Conservation (phyloP, 1,140 invertebrate species). For the Medauroidea extradentata region DNA sequence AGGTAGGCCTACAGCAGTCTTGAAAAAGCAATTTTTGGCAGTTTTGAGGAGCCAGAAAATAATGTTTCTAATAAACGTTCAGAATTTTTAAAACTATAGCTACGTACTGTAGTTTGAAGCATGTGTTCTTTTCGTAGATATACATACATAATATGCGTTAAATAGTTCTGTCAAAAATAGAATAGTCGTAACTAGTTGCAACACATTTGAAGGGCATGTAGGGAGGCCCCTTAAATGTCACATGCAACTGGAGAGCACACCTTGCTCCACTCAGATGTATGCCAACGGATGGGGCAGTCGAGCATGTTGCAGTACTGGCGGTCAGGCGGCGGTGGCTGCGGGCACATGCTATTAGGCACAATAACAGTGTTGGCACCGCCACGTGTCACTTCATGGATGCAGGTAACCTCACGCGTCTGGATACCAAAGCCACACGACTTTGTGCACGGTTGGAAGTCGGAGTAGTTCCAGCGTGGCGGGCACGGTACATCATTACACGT, state of each 20-base stretch:
- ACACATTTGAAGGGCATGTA: no score
- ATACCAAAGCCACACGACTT: constrained; percentile 90
- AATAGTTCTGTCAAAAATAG: no score
- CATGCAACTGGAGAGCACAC: constrained; percentile 38
- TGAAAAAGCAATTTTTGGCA: no score
- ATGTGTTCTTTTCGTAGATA: no score
- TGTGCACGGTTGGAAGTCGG: constrained; percentile 71
- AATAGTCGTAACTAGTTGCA: no score
- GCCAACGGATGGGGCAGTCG: constrained; percentile 87
- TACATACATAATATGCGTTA: no score
- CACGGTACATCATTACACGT: constrained; percentile 93
- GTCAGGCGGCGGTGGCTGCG: constrained; percentile 76
- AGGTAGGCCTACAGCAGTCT: no score
- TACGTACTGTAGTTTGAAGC: no score
- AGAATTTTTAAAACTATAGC: no score
- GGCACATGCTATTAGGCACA: constrained; percentile 85
- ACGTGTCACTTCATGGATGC: constrained; percentile 88
- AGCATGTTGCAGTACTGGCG: constrained; percentile 87
- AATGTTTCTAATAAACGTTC: no score
- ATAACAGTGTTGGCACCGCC: constrained; percentile 80
- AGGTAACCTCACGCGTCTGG: constrained; percentile 79
- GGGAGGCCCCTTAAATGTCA: no score
- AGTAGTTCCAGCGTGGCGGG: constrained; percentile 83
- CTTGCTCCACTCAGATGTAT: constrained; percentile 75
- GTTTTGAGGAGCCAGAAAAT: no score